phyloP scores from a whole-genome alignment of 1,140 invertebrate species.

The Pygmarrhopalites habei region DNA sequence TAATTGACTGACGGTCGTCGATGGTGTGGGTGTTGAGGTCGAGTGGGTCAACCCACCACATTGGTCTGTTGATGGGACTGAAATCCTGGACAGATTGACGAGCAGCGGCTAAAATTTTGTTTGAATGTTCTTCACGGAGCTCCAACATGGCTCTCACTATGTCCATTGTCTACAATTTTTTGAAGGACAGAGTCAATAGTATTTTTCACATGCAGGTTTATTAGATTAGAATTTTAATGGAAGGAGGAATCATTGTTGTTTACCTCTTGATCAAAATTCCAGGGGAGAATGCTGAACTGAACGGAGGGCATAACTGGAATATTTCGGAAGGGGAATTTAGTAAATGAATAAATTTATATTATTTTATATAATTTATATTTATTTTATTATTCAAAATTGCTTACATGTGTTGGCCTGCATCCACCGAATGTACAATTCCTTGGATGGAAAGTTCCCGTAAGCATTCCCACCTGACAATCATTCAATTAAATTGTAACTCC shows the following conservation, averaged over 20 bases:
- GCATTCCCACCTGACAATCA: conserved; percentile 86
- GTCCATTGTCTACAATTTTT: no score
- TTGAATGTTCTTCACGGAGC: no score
- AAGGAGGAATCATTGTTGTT: no score
- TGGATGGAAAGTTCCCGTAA: conserved; percentile 48
- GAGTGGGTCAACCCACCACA: conserved; percentile 53
- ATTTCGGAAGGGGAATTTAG: no score
- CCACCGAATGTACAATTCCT: conserved; percentile 83
- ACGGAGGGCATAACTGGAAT: conserved; percentile 79
- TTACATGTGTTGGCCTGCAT: conserved; percentile 77
- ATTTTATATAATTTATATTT: no score
- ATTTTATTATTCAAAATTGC: no score
- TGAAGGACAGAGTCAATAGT: no score
- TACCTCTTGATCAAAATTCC: conserved; percentile 61
- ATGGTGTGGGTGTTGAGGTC: conserved; percentile 46
- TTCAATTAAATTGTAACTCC: no score
- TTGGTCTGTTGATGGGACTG: background rate
- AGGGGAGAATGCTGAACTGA: conserved; percentile 81
- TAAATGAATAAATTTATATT: no score
- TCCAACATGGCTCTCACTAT: no score
- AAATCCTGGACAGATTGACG: background rate
- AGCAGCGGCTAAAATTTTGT: conserved; percentile 1
- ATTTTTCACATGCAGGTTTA: no score
- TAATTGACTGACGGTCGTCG: conserved; percentile 40
- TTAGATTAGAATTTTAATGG: no score